phyloP scores from a whole-genome alignment of 2,797 vertebrate genomes.

The Paramormyrops hopkinsi region DNA sequence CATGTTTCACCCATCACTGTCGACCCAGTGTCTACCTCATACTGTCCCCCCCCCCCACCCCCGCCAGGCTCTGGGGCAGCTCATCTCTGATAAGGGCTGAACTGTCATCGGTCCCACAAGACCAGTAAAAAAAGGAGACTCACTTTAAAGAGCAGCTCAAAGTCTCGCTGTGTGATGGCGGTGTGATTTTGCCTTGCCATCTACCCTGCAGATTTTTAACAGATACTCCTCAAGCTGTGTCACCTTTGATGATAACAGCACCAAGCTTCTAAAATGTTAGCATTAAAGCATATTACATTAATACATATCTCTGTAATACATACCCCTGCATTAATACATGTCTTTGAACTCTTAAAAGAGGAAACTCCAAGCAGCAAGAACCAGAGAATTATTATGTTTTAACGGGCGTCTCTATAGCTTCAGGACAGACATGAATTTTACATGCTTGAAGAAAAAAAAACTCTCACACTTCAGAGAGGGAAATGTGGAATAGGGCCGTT shows the following conservation, averaged over 20 bases:
- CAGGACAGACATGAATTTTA: neutral
- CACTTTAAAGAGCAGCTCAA: conserved; percentile 2
- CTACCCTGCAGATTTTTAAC: conserved; percentile 16
- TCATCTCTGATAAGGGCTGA: neutral
- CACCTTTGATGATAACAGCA: conserved; percentile 25
- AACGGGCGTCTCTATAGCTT: neutral
- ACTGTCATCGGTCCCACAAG: neutral
- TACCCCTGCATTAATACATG: conserved; percentile 22
- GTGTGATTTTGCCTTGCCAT: neutral
- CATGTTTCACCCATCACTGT: neutral
- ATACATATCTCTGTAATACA: conserved; percentile 13
- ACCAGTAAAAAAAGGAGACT: conserved; percentile 1
- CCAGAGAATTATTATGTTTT: conserved; percentile 17
- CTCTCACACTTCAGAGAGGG: neutral
- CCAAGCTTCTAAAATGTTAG: conserved; percentile 19
- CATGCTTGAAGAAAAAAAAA: neutral
- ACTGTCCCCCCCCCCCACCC: neutral
- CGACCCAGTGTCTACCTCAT: neutral
- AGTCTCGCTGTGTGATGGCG: conserved; percentile 8
- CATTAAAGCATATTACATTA: conserved; percentile 24
- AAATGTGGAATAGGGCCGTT: neutral
- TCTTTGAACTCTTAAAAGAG: conserved; percentile 17
- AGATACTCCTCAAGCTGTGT: neutral
- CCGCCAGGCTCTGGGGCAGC: neutral
- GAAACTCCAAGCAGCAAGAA: conserved; percentile 15